Percentiles rank a stretch among this genome's conserved stretches.
Evolutionary conservation across 2,888 invertebrate genomes (phyloP).

Genomic region (Nephrotoma appendiculata): DNA sequence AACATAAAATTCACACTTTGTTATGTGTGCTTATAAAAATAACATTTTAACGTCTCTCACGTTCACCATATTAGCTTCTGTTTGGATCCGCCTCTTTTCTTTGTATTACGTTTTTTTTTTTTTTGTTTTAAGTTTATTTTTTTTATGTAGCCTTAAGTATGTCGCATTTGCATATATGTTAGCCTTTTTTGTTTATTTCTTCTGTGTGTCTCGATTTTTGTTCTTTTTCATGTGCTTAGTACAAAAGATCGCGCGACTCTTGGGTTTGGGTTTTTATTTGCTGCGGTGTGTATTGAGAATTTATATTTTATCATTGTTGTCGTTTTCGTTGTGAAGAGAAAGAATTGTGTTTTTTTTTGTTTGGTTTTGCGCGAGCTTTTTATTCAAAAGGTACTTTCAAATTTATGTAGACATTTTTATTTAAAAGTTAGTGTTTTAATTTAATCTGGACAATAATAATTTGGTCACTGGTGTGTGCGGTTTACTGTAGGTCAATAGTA

Average conservation of each 20-base stretch:
- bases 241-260: neutral
- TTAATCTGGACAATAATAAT: neutral
- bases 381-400: neutral
- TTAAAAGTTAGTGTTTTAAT: neutral
- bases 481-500: neutral
- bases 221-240: neutral
- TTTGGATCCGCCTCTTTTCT: conserved; percentile 2
- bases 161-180: neutral
- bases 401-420: neutral
- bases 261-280: neutral
- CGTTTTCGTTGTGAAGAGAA: neutral
- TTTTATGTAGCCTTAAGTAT: conserved; percentile 2
- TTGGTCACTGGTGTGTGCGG: neutral
- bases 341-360: neutral
- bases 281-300: neutral
- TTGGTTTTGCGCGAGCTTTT: neutral
- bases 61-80: conserved; percentile 3
- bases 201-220: neutral
- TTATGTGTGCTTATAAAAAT: neutral
- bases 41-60: conserved; percentile 3
- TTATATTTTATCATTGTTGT: neutral
- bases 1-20: neutral
- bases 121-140: neutral
- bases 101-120: neutral
- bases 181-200: neutral